A percentile compares a stretch with the other conserved stretches of the same genome.
Conservation (phyloP, 2,113 vertebrate genomes). For the Dicaeum eximium region DNA sequence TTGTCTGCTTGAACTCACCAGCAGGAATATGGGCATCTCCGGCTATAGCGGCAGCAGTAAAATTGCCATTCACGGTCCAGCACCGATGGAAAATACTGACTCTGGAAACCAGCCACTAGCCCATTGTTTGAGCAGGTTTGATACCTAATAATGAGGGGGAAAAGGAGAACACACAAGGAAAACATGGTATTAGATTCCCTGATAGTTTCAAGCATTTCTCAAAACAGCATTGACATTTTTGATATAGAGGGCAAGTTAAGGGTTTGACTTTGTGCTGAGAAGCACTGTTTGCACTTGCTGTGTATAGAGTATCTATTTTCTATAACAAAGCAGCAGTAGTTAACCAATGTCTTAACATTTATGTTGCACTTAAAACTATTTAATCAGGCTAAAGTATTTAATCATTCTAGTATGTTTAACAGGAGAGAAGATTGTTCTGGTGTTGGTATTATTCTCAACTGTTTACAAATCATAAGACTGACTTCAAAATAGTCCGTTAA, state of each 20-base stretch:
- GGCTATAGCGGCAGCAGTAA: constrained; percentile 92
- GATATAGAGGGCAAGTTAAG: neutral
- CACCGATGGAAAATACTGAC: constrained; percentile 90
- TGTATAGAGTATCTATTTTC: neutral
- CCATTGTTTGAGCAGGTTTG: constrained; percentile 92
- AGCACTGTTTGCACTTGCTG: neutral
- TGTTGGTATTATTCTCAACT: neutral
- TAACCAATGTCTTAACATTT: neutral
- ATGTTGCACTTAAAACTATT: neutral
- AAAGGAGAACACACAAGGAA: neutral
- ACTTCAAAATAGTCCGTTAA: neutral
- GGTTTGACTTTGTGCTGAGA: neutral
- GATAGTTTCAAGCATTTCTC: neutral
- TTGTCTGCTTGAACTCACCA: constrained; percentile 77
- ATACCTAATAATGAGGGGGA: constrained; percentile 75
- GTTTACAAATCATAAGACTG: neutral
- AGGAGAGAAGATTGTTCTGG: neutral
- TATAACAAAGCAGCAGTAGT: neutral
- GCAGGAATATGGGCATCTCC: constrained; percentile 90
- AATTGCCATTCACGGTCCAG: constrained; percentile 98
- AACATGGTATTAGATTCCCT: neutral
- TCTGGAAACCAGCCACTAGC: constrained; percentile 92
- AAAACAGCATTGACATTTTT: neutral
- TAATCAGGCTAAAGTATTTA: neutral
- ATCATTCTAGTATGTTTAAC: neutral